Base-by-base conservation (phyloP, 2,888 invertebrate species). In the Harpalus rufipes region DNA sequence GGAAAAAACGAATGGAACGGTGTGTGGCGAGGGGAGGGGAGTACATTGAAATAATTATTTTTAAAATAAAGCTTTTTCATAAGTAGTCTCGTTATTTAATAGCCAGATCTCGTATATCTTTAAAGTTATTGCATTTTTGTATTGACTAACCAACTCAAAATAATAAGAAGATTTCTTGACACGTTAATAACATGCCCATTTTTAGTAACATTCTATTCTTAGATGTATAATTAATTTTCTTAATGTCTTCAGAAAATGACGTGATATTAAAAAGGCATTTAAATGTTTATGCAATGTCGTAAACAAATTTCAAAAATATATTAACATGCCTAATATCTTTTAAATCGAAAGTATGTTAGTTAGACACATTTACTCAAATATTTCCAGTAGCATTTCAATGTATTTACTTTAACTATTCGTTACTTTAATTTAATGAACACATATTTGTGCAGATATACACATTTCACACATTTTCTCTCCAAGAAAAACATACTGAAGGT, bases 361-460 rank as follows among this genome's bases (percentile, higher is more conserved):
- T 76, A 56, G 76, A 10, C 76, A 76, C 32, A 76, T 51, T 76
- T 76, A 56, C 76, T 16, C 18, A 76, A 76, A 76, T 76, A 76
- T 76, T 76, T 76, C 51, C 74, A 41, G 44, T 44, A 18, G 14
- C 56, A 16, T 44, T 21, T 76, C 10, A 21, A 44, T 74, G 12
- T 76, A 76, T 76, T 76, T 76, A n/a, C 12, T 32, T 39, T 32
- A 39, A 25, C 32, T 32, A 68, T 5, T 32, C 32, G 39, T 68
- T 68, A 41, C 68, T 68, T 41, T 68, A 21, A 3, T 14, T 14
- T 16, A 59, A 18, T 18, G 18, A 59, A 59, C 59, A 16, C 16
- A 18, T 59, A 16, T 59, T 59, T 59, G 18, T 18, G n/a, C 18
- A 59, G 59, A 16, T 18, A 59, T 59, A 18, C 5, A 32, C 59